Base-by-base conservation (phyloP, 2,797 vertebrate genomes). In the Smutsia temminckii region DNA sequence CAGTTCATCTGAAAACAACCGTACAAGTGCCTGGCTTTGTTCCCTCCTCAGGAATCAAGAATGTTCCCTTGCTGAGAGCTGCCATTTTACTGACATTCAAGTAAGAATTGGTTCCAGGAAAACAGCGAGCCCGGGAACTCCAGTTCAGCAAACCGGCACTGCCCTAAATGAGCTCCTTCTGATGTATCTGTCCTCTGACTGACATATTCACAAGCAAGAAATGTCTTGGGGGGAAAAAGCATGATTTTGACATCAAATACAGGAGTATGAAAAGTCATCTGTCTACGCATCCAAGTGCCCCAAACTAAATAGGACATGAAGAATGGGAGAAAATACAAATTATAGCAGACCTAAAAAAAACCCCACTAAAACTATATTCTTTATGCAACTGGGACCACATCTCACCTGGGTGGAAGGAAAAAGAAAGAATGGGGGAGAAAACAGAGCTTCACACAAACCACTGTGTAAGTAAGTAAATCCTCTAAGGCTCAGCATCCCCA, bases 61-160 rank as follows among this genome's bases (percentile, higher is more conserved):
- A 96, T 97, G 96, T 91, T 91, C 96, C 63, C 88, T 97, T 89
- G 83, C 90, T 96, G 94, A 97, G 96, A 88, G 93, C 59, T 71
- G 49, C 92, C 90, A 93, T 93, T 95, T 92, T 96, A 80, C 4
- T 92, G 88, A 96, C 94, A 85, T 95, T 96, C 51, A 68, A 80
- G 66, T 61, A 84, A 93, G 71, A 92, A 57, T 1, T 34, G 63
- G 94, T 71, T 91, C 79, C 84, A 66, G 57, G 84, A 81, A 94
- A 72, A 83, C 32, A 40, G n/a, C 8, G 29, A 64, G 23, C 2
- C 4, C 14, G 49, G 7, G 14, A 72, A 34, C 29, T 40, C 8
- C 8, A 2, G 71, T 13, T 66, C 77, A 57, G 37, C 63, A 84
- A 77, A 55, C 55, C 1, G 0, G 42, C 18, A 1, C 21, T 23